Conservation (phyloP, 2,113 vertebrate genomes). For the Microcebus lehilahytsara region DNA sequence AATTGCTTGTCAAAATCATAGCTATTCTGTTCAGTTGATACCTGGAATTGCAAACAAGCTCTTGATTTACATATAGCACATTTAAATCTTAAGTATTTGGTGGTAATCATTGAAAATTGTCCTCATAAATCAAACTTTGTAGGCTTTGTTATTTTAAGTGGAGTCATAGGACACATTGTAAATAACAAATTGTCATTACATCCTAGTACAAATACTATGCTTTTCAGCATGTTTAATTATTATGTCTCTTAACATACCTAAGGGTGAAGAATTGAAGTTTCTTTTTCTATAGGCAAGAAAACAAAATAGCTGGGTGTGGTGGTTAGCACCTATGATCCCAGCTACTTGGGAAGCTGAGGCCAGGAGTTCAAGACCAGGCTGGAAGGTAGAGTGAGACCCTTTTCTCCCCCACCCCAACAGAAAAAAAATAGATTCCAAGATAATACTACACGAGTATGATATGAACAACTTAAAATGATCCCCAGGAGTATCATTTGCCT, state of each 20-base stretch:
- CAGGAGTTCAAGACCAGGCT: too few species aligned
- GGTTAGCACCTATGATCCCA: too few species aligned
- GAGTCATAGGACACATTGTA: conserved; percentile 47
- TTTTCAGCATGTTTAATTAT: conserved; percentile 65
- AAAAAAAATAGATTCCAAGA: not conserved
- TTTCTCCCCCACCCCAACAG: too few species aligned
- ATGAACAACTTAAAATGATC: conserved; percentile 12
- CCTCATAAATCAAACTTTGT: conserved; percentile 71
- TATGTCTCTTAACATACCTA: conserved; percentile 32
- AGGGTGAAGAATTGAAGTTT: conserved; percentile 34
- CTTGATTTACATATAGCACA: conserved; percentile 65
- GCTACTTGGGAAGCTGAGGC: too few species aligned
- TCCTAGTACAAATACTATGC: conserved; percentile 54
- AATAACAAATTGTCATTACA: conserved; percentile 65
- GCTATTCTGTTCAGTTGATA: conserved; percentile 63
- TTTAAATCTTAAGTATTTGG: conserved; percentile 72
- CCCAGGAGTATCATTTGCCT: not conserved
- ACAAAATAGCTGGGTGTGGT: not conserved
- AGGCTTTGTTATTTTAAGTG: conserved; percentile 71
- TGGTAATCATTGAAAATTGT: conserved; percentile 70
- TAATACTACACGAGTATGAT: not conserved
- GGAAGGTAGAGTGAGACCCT: too few species aligned
- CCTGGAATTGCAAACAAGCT: conserved; percentile 74
- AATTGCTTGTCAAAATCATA: conserved; percentile 72
- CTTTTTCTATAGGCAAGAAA: conserved; percentile 8